Percentiles rank a stretch among this genome's conserved stretches.
Evolutionary conservation across 1,140 invertebrate genomes (phyloP).

Genomic region (Trachymyrmex septentrionalis): DNA sequence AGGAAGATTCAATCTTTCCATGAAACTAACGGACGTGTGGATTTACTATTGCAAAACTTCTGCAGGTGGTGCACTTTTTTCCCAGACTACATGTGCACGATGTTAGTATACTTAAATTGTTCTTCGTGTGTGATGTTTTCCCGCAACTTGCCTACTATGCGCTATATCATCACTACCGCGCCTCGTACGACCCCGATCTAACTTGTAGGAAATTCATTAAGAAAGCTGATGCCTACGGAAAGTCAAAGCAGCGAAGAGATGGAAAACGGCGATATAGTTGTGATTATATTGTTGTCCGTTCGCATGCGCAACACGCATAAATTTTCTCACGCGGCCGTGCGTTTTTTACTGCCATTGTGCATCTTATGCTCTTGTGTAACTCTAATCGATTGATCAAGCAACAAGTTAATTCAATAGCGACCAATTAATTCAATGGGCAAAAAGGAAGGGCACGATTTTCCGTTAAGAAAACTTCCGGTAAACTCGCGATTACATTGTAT

Average conservation of each 20-base stretch:
- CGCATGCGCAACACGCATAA: constrained; percentile 52
- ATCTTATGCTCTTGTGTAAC: constrained; percentile 61
- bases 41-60: constrained; percentile 39
- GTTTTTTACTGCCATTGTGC: constrained; percentile 54
- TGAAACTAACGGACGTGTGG: not conserved
- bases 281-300: constrained; percentile 67
- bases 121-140: constrained; percentile 32
- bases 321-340: constrained; percentile 69
- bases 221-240: constrained; percentile 66
- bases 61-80: constrained; percentile 25
- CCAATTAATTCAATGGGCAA: constrained; percentile 32
- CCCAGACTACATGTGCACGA: constrained; percentile 35
- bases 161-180: constrained; percentile 19
- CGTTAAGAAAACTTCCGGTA: not conserved
- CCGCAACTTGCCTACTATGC: constrained; percentile 8
- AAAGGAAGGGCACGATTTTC: constrained; percentile 3
- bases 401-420: constrained; percentile 54
- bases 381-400: constrained; percentile 65
- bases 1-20: constrained; percentile 35
- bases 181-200: constrained; percentile 69
- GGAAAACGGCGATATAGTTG: constrained; percentile 61
- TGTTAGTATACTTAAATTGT: constrained; percentile 46
- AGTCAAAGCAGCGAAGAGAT: constrained; percentile 69
- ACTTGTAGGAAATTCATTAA: constrained; percentile 64
- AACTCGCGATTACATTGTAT: not conserved